Conservation (phyloP, 2,888 invertebrate genomes). For the Clivina fossor region DNA sequence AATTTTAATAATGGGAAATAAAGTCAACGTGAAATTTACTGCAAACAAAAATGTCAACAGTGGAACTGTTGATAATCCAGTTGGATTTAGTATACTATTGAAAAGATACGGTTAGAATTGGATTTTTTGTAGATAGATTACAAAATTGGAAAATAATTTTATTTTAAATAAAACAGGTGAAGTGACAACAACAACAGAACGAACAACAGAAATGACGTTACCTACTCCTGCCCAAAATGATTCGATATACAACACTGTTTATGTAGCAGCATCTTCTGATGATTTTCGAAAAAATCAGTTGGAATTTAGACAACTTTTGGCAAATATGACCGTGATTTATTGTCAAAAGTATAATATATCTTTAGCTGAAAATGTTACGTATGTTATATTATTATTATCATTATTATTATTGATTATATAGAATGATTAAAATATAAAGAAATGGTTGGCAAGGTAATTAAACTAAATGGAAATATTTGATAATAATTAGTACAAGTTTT, state of each 20-base stretch:
- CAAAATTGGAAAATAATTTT: conserved; percentile 35
- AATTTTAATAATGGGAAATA: too few relatives aligned
- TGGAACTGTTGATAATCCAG: conserved; percentile 21
- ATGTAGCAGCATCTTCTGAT: conserved; percentile 7
- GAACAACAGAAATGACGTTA: conserved; percentile 34
- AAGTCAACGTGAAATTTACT: too few relatives aligned
- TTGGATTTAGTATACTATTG: conserved; percentile 31
- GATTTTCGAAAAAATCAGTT: conserved; percentile 7
- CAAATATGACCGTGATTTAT: conserved; percentile 36
- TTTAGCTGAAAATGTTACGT: conserved; percentile 35
- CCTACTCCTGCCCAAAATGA: conserved; percentile 35
- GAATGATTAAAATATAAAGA: neutral
- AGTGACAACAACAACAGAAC: conserved; percentile 29
- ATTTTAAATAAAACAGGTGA: too few relatives aligned
- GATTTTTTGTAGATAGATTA: too few relatives aligned
- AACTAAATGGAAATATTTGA: too few relatives aligned
- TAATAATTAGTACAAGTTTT: too few relatives aligned
- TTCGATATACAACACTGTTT: conserved; percentile 30
- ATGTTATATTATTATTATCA: conserved; percentile 3
- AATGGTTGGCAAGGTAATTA: too few relatives aligned
- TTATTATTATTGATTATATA: neutral
- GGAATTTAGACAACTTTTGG: conserved; percentile 32
- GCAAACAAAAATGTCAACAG: too few relatives aligned
- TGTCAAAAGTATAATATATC: conserved; percentile 31
- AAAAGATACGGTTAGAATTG: too few relatives aligned